Conservation (phyloP, 2,888 invertebrate genomes). For the Dryocosmus kuriphilus region DNA sequence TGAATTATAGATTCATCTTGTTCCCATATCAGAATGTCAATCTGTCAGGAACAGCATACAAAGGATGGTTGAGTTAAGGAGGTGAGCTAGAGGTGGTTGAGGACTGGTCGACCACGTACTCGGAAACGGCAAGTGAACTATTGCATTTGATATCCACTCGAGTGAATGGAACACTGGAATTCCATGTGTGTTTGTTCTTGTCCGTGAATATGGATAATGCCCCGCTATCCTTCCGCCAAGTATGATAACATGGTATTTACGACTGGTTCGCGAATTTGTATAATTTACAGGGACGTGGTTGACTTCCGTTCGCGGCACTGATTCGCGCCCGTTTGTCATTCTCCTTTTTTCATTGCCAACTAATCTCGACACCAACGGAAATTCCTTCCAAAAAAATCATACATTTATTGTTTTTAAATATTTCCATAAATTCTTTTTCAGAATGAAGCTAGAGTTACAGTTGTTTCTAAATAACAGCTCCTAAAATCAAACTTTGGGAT, state of each 20-base stretch:
- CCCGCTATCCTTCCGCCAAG: slow-evolving; percentile 70
- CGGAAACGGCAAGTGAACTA: slow-evolving; percentile 68
- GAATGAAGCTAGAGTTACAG: not conserved
- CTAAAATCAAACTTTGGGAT: not conserved
- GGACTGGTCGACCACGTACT: slow-evolving; percentile 48
- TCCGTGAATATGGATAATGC: slow-evolving; percentile 69
- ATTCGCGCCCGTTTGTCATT: slow-evolving; percentile 32
- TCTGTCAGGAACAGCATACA: slow-evolving; percentile 31
- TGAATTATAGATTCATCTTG: slow-evolving; percentile 20
- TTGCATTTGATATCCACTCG: slow-evolving; percentile 75
- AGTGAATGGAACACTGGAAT: slow-evolving; percentile 71
- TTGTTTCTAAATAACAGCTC: not conserved
- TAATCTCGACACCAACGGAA: slow-evolving; percentile 14
- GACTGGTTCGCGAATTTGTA: slow-evolving; percentile 68
- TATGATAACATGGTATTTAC: slow-evolving; percentile 76
- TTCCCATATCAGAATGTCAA: slow-evolving; percentile 23
- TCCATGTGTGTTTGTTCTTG: slow-evolving; percentile 62
- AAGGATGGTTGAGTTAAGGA: slow-evolving; percentile 37
- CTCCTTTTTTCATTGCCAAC: slow-evolving; percentile 23
- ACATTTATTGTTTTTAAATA: slow-evolving; percentile 26
- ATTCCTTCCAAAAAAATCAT: not conserved
- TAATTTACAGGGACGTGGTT: slow-evolving; percentile 69
- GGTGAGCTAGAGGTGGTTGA: slow-evolving; percentile 26
- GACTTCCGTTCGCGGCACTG: slow-evolving; percentile 34
- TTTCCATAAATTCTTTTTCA: not conserved